Base-by-base conservation (phyloP, 2,888 invertebrate genomes). In the Pediacus dermestoides region DNA sequence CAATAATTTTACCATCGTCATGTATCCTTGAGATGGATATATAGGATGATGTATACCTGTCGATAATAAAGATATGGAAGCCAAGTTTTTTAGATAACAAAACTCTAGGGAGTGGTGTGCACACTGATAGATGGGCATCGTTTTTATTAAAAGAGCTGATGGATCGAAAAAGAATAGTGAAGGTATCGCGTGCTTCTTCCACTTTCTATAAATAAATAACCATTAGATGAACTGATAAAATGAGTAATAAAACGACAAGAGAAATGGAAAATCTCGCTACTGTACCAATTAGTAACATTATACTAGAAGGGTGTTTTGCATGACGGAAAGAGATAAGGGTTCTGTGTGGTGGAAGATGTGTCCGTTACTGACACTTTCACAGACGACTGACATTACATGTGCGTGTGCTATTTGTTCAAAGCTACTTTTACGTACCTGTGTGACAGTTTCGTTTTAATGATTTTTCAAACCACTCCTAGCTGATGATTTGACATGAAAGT, bases 271-370 rank as follows among this genome's bases (percentile, higher is more conserved):
- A 53, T 52, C 43, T 46, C 41, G 34, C 42, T 35, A 39, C 34
- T 46, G 21, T 26, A 37, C 38, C 52, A 54, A 56, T 56, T 56
- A 52, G 54, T 50, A 49, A 53, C 48, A 37, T 52, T 54, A 54
- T 46, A 46, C 43, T 31, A 11, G 36, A 21, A 36, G 34, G 38
- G 39, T 38, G 33, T 37, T 38, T 47, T 38, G 42, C 44, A 44
- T 42, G 47, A 26, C 34, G 38, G n/a, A n/a, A n/a, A n/a, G n/a
- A n/a, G n/a, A n/a, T n/a, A n/a, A n/a, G n/a, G n/a, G n/a, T n/a
- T n/a, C n/a, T n/a, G n/a, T n/a, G n/a, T n/a, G n/a, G n/a, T n/a
- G n/a, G n/a, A n/a, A n/a, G n/a, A n/a, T n/a, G n/a, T n/a, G n/a
- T n/a, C n/a, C n/a, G n/a, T n/a, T n/a, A n/a, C n/a, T n/a, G n/a